Evolutionary conservation across 2,888 invertebrate species (phyloP), one percentile per base, ranked within the genome.

Genomic region (Flabesymbios commensalis): DNA sequence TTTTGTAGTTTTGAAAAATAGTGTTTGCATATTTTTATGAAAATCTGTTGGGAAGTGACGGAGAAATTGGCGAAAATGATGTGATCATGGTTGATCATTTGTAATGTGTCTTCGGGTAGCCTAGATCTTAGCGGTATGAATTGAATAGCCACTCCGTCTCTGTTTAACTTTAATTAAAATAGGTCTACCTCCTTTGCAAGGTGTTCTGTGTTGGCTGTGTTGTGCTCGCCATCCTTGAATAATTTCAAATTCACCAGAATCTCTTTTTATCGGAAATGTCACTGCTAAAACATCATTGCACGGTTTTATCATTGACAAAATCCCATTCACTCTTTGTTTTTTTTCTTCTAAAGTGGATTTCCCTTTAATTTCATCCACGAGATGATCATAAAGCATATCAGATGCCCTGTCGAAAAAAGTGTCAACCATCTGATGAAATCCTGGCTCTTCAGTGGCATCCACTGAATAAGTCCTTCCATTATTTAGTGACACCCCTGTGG

Each of bases 131-230:
- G n/a, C n/a, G n/a, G n/a, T n/a, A n/a, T n/a, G n/a, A n/a, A n/a
- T n/a, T n/a, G n/a, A n/a, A n/a, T n/a, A n/a, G n/a, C n/a, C n/a
- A n/a, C n/a, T n/a, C n/a, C n/a, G n/a, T n/a, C n/a, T n/a, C n/a
- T n/a, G n/a, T n/a, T n/a, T n/a, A n/a, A n/a, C n/a, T n/a, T n/a
- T n/a, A n/a, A n/a, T n/a, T n/a, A n/a, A n/a, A n/a, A n/a, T n/a
- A n/a, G n/a, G n/a, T n/a, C 86, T 86, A 94, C 97, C 97, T 89
- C 98, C 98, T 89, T 99, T 99, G 79, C 94, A 95, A 60, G 99
- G 99, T 67, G 92, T 91, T 82, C 97, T 89, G 86, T 99, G 99
- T 62, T 95, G 93, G 72, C 90, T 91, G 85, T 99, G 99, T 83
- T 99, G 99, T 45, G 98, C 96, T 75, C 99, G 88, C 86, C 95